Conservation (phyloP, 1,140 invertebrate species). For the Penaeus chinensis region DNA sequence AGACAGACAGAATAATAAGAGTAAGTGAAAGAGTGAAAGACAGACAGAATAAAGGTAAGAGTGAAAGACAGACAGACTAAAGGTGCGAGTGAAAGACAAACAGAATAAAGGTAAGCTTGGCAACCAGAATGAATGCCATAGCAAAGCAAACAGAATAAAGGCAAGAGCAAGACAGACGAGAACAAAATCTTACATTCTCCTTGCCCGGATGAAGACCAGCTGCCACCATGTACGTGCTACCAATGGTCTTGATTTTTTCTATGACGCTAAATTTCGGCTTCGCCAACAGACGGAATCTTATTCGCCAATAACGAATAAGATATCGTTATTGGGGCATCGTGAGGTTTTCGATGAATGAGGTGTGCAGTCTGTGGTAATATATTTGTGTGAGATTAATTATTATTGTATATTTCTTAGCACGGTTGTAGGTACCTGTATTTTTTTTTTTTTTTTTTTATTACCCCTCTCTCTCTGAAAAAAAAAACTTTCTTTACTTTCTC, state of each 20-base stretch:
- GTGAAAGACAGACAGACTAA: no score
- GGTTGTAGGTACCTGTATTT: no score
- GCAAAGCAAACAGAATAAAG: background rate
- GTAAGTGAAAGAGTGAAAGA: no score
- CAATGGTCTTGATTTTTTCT: constrained; percentile 99
- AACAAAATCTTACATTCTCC: constrained; percentile 72
- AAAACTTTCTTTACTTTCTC: no score
- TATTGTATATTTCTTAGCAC: no score
- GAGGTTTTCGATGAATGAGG: background rate
- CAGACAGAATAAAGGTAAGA: no score
- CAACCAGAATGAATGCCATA: background rate
- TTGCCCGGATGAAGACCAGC: constrained; percentile 91
- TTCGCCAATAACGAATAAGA: constrained; percentile 81
- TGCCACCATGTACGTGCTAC: constrained; percentile 98
- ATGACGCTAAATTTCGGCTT: constrained; percentile 95
- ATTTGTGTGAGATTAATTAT: no score
- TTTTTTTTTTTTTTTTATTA: constrained; percentile 65
- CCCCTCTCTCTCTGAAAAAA: background rate
- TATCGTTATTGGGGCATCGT: background rate
- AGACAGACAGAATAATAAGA: no score
- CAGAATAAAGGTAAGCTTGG: background rate
- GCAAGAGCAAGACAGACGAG: background rate
- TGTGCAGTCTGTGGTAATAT: no score
- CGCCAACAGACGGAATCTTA: constrained; percentile 74
- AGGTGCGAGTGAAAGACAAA: background rate